Base-by-base conservation (phyloP, 2,113 vertebrate genomes). In the Bufo bufo region DNA sequence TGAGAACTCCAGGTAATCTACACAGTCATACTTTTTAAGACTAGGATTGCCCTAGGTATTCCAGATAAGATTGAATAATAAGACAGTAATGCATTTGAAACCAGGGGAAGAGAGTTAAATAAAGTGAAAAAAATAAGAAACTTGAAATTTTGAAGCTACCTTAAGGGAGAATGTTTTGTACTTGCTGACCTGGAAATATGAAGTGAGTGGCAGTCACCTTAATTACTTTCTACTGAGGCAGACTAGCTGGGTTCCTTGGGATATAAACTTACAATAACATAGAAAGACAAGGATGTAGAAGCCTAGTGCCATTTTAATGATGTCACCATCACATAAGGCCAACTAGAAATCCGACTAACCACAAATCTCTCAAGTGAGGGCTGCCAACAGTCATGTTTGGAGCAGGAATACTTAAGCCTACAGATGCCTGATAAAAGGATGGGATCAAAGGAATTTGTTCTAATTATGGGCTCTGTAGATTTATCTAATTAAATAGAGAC, bases 181-280 rank as follows among this genome's bases (percentile, higher is more conserved):
- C 86, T 87, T 87, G 63, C 75, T 81, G 49, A 78, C 87, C 83
- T 86, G 77, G 69, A 89, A 58, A 84, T 52, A 87, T 63, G 80
- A 85, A 91, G 45, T 90, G 72, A 89, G 79, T 87, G 78, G 78
- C 61, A 85, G 82, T 61, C 85, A 81, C 80, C 59, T 69, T 85
- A 85, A 89, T 89, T 77, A 84, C 74, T 87, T 89, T 89, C 82
- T 89, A 77, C 88, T 85, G 78, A 74, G 78, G 58, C 86, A 89
- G 75, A 89, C 69, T 89, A 80, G 89, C 58, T 47, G 52, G 43
- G 71, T 49, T 78, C 85, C 72, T 59, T 87, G 50, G 65, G 54
- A 82, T 83, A 83, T 88, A 87, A 59, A 20, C 17, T 77, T 74
- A 63, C 8, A 79, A 87, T 87, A 81, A 78, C 77, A 87, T 54